Percentiles rank a stretch among this genome's conserved stretches.
Evolutionary conservation across 2,113 vertebrate genomes (phyloP).

Genomic region (Larimichthys polyactis): DNA sequence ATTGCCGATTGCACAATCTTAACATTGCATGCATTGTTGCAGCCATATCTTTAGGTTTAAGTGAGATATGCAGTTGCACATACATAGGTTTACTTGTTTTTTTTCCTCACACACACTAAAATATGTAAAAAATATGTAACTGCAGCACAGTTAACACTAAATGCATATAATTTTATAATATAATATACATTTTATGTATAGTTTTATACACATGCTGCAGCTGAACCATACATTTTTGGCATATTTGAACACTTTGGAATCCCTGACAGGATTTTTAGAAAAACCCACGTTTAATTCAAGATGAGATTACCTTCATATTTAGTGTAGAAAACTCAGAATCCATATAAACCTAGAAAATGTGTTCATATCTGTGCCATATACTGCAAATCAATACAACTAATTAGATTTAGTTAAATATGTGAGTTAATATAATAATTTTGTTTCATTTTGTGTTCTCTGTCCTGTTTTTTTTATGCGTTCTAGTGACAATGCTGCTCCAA

Average conservation of each 20-base stretch:
- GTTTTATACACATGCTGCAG: background rate
- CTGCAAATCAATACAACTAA: background rate
- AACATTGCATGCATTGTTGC: background rate
- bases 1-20: background rate
- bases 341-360: background rate
- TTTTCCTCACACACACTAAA: too few species aligned
- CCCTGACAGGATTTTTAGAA: background rate
- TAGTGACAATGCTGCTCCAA: slow-evolving; percentile 74
- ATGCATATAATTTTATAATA: background rate
- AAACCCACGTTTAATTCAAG: too few species aligned
- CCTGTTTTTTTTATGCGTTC: background rate
- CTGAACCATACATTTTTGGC: background rate
- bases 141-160: background rate
- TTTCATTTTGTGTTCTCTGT: background rate
- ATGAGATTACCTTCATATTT: background rate
- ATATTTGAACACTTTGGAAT: background rate
- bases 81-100: background rate
- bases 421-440: background rate
- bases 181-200: background rate
- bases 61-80: background rate
- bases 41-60: background rate
- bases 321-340: background rate
- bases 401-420: background rate
- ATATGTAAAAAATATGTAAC: too few species aligned
- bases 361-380: background rate